Evolutionary conservation across 1,140 invertebrate species (phyloP), one percentile per base, ranked within the genome.

Genomic region (Drosophila grimshawi): DNA sequence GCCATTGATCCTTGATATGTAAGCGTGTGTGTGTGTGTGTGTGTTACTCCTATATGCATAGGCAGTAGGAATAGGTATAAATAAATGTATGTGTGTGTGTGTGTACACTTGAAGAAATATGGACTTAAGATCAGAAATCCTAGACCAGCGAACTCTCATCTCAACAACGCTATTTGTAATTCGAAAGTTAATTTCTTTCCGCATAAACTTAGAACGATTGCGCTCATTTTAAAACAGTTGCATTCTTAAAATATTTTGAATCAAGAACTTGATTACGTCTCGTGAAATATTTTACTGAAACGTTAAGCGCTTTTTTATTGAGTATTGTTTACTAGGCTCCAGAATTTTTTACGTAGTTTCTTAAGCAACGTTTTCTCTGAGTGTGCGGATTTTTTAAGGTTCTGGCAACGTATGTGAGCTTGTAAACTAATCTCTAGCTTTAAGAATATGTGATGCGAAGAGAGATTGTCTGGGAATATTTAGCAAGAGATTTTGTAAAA

Each of bases 1-100:
- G 83, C 83, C 83, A 86, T 86, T 86, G 83, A 86, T 86, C 83
- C 83, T 88, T 86, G 79, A 88, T 51, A 37, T 51, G 55, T 43
- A 51, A 48, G 48, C 19, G 46, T 51, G 55, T 43, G 60, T 55
- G 48, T 45, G 65, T 59, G 45, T 67, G 64, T 39, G 33, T 51
- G 19, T 33, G 19, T 35, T 51, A 19, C 53, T 30, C 37, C 27
- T 46, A 19, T 64, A 48, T 64, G 52, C 68, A 49, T 51, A 65
- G 43, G 37, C 43, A 41, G 19, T 5, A 29, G 39, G 46, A n/a
- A 56, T 32, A 27, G 32, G 30, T n/a, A 5, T 30, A 32, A 19
- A 39, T 41, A 30, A 35, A 37, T 29, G 19, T 37, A 55, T 19
- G 19, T 7, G 5, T 3, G 41, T 35, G 32, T 27, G 32, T 11